Base-by-base conservation (phyloP, 2,797 vertebrate species). In the Falco peregrinus region DNA sequence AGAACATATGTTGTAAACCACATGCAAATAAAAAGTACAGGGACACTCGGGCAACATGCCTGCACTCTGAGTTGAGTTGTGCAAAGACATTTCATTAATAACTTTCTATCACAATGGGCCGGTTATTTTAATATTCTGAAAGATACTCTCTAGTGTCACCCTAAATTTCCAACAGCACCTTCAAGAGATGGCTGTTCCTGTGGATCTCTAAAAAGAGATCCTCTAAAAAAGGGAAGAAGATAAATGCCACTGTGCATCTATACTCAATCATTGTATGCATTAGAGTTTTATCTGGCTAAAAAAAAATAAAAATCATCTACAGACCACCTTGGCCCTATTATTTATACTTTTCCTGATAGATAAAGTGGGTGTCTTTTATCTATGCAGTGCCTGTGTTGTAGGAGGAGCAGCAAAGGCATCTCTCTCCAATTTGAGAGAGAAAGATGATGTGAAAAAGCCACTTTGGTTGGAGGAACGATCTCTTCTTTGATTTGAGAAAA, bases 11-110 rank as follows among this genome's bases (percentile, higher is more conserved):
- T 85, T 47, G 37, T 83, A 64, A 89, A 95, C 70, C 35, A 48
- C 35, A 13, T 21, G 50, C 28, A 82, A 71, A 74, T 80, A 83
- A 73, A 73, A 79, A 92, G 41, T 31, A n/a, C 29, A 41, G 63
- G 82, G 45, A 74, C 56, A 11, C 12, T 56, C 2, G 2, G 0
- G 3, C 13, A 41, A 54, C 37, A 47, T 1, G 6, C 13, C 1
- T 15, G 13, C 56, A 33, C 37, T 84, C 45, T 79, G 54, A 90
- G 43, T 29, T 57, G 51, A 68, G 48, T 28, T 87, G n/a, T 61
- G 51, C 31, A 68, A 59, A 87, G 15, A 50, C 68, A 48, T 74
- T 92, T 89, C 26, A 8, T 77, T 77, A 74, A 22, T 68, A 74
- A 57, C 53, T 83, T 82, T 3, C 2, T 87, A 37, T 41, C 64